Conservation (phyloP, 2,797 vertebrate genomes). For the Sylvia borin region DNA sequence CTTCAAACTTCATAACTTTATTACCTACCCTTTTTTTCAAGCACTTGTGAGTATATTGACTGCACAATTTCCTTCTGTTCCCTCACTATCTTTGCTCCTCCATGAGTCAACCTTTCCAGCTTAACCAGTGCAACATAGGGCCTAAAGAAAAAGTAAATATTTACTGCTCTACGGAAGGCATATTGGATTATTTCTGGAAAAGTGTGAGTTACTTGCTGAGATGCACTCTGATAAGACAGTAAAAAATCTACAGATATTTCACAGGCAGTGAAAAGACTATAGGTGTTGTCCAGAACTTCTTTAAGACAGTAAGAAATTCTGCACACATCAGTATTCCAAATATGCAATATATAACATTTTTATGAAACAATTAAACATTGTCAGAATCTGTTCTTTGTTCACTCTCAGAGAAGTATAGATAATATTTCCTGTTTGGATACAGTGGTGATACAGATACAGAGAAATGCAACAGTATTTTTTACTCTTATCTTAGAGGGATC, state of each 20-base stretch:
- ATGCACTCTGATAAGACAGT: not conserved
- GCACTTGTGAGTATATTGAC: not conserved
- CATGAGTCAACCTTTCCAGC: not conserved
- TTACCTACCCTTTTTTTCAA: not conserved
- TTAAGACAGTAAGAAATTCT: not conserved
- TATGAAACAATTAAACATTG: not conserved
- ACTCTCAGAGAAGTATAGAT: not conserved
- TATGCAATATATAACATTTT: not conserved
- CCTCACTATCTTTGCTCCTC: not conserved
- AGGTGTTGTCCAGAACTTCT: not conserved
- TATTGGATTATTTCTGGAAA: not conserved
- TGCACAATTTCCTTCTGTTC: not conserved
- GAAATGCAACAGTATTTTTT: not conserved
- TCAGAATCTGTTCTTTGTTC: not conserved
- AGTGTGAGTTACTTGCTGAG: not conserved
- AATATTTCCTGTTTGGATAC: not conserved
- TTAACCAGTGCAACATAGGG: not conserved
- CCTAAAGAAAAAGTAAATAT: not conserved
- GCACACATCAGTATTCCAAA: not conserved
- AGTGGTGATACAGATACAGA: not conserved
- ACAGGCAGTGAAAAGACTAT: not conserved
- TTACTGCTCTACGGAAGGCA: not conserved
- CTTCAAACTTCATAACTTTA: not conserved
- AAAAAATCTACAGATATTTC: not conserved
- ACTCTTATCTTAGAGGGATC: not conserved